Conservation (phyloP, 2,888 invertebrate genomes). For the Nudaria mundana region DNA sequence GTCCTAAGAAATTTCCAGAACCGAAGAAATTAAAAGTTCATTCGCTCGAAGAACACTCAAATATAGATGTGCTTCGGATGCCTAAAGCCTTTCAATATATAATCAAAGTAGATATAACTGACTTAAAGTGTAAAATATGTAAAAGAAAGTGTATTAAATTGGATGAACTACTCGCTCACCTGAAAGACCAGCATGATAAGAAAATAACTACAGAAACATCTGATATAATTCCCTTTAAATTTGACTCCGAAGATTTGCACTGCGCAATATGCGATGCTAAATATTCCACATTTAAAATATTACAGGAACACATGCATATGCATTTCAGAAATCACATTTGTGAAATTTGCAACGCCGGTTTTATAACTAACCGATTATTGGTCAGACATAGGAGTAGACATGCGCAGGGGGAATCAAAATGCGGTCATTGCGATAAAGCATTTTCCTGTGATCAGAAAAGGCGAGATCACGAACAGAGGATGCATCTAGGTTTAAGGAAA, state of each 20-base stretch:
- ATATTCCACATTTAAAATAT: constrained; percentile 34
- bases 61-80: constrained; percentile 28
- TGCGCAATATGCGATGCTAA: constrained; percentile 30
- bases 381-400: constrained; percentile 33
- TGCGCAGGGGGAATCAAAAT: constrained; percentile 49
- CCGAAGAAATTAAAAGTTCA: constrained; percentile 40
- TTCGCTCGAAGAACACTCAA: constrained; percentile 32
- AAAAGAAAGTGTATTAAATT: constrained; percentile 8
- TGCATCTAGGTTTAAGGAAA: constrained; percentile 39
- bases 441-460: constrained; percentile 47
- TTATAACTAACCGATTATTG: constrained; percentile 28
- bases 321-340: constrained; percentile 41
- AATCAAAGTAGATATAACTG: constrained; percentile 42
- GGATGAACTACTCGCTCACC: constrained; percentile 17
- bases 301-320: constrained; percentile 42
- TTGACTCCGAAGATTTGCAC: constrained; percentile 23
- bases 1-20: constrained; percentile 29
- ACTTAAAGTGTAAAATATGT: constrained; percentile 41
- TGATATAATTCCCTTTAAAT: constrained; percentile 41
- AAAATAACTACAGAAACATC: constrained; percentile 18
- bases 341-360: constrained; percentile 37
- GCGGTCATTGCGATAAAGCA: constrained; percentile 60
- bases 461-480: constrained; percentile 36
- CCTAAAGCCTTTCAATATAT: constrained; percentile 29
- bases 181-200: constrained; percentile 20